phyloP scores from a whole-genome alignment of 2,113 vertebrate genomes.

The Cyprinodon brontotheroides region DNA sequence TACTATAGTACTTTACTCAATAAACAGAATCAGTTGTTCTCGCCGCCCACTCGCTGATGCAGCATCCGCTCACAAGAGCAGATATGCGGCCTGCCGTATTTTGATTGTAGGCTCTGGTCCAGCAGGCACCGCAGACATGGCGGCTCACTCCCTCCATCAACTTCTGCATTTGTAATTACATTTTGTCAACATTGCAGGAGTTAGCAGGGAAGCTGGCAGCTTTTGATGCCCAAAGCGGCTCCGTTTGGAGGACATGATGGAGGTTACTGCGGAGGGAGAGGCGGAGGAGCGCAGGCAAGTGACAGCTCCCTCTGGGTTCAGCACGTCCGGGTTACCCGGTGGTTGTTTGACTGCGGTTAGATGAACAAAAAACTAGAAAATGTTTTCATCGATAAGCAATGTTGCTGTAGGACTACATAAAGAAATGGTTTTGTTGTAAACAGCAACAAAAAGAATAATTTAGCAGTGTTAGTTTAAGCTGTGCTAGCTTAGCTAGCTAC shows the following conservation, averaged over 20 bases:
- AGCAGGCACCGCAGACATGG: conserved; percentile 42
- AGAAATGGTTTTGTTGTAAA: background rate
- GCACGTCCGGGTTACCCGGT: background rate
- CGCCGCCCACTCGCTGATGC: conserved; percentile 47
- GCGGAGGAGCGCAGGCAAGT: conserved; percentile 75
- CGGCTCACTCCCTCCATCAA: background rate
- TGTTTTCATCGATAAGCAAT: accelerated
- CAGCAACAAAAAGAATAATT: background rate
- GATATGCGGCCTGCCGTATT: conserved; percentile 57
- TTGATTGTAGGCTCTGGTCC: conserved; percentile 21
- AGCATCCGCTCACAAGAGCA: conserved; percentile 3
- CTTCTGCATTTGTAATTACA: background rate
- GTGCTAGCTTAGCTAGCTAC: conserved; percentile 19
- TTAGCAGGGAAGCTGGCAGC: conserved; percentile 43
- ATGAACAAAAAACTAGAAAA: background rate
- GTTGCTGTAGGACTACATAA: background rate
- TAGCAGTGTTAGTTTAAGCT: conserved; percentile 33
- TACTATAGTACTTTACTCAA: background rate
- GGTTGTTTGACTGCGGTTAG: background rate
- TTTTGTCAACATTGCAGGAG: background rate
- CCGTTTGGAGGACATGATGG: conserved; percentile 72
- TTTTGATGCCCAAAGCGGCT: conserved; percentile 21
- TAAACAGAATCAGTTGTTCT: background rate
- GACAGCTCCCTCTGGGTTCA: conserved; percentile 3
- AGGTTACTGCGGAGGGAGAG: conserved; percentile 66